Evolutionary conservation across 2,113 vertebrate species (phyloP).

Genomic region (Microtus oregoni): DNA sequence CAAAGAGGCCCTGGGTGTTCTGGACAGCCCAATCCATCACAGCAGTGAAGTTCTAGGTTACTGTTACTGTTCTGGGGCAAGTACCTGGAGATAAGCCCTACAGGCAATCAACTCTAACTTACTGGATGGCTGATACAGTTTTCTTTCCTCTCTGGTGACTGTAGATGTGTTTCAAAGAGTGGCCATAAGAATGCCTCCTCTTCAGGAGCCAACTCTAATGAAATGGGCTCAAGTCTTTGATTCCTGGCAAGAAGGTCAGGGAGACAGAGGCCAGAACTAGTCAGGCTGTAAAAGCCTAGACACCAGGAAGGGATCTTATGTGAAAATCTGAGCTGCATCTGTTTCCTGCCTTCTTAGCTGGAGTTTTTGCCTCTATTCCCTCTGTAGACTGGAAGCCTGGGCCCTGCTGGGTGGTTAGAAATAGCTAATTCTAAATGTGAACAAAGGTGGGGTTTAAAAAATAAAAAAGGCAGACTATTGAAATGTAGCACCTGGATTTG

Average conservation of each 20-base stretch:
- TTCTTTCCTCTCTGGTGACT: neutral
- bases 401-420: neutral
- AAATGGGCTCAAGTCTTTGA: neutral
- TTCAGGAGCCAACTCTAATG: neutral
- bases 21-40: neutral
- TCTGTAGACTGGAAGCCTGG: neutral
- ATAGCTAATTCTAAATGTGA: neutral
- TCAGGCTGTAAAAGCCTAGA: neutral
- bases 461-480: neutral
- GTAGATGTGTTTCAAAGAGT: neutral
- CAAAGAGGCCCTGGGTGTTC: neutral
- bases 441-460: neutral
- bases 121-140: neutral
- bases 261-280: neutral
- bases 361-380: neutral
- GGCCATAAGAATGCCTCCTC: neutral
- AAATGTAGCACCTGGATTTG: neutral
- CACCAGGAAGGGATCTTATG: neutral
- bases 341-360: too few species aligned
- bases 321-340: neutral
- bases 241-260: neutral
- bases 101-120: neutral
- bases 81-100: rapidly evolving
- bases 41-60: neutral
- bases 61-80: neutral